phyloP scores from a whole-genome alignment of 1,140 invertebrate species.

The Heliothis virescens region DNA sequence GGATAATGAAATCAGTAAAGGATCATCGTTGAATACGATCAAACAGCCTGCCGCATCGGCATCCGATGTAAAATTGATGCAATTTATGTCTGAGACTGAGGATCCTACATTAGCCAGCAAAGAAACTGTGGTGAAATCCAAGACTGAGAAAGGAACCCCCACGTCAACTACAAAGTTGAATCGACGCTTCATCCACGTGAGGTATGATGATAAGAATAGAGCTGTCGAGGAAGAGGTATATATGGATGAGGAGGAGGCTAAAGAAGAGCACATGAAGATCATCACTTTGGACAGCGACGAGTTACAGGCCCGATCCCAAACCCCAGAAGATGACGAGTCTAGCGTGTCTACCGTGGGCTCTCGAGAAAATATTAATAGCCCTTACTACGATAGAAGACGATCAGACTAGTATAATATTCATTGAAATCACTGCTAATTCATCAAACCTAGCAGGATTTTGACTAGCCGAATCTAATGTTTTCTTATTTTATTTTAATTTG shows the following conservation, averaged over 20 bases:
- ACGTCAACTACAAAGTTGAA: too few relatives aligned
- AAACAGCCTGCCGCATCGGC: background rate
- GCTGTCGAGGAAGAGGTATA: background rate
- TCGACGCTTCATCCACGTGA: too few relatives aligned
- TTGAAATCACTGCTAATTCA: too few relatives aligned
- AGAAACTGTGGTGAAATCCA: too few relatives aligned
- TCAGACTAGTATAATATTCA: too few relatives aligned
- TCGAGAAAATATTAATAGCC: too few relatives aligned
- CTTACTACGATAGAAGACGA: too few relatives aligned
- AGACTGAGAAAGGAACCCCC: too few relatives aligned
- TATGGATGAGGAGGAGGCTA: background rate
- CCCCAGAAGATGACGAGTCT: background rate
- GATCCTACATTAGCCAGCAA: too few relatives aligned
- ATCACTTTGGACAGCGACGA: background rate
- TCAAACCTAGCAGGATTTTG: too few relatives aligned
- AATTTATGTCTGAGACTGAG: background rate
- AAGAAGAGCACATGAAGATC: background rate
- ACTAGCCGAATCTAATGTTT: too few relatives aligned
- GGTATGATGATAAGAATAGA: background rate
- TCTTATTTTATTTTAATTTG: too few relatives aligned
- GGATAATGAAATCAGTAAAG: background rate
- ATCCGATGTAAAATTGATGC: background rate
- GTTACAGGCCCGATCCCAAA: background rate
- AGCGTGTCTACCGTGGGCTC: background rate
- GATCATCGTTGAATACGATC: background rate